Evolutionary conservation across 2,113 vertebrate species (phyloP), one percentile per base, ranked within the genome.

Genomic region (Harpagus bidentatus): DNA sequence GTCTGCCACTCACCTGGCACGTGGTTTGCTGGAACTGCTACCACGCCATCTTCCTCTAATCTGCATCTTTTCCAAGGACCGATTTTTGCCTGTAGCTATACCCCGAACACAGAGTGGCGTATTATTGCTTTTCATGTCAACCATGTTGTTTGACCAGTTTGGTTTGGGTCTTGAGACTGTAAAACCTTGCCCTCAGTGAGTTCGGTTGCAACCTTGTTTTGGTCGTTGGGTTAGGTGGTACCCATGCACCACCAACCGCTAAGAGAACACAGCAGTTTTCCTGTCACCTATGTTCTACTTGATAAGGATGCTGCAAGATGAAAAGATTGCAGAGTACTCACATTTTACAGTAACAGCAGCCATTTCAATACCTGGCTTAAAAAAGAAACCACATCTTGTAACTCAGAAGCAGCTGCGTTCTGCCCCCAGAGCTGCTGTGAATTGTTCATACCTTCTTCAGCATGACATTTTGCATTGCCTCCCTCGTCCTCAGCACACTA

Each of bases 291-390:
- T 38, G 0, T 85, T 87, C 47, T 69, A 65, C 62, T 86, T 36
- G 40, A 65, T 91, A 91, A 93, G 66, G 58, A 93, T 72, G 62
- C 15, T 91, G 50, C 13, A 80, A 85, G 87, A 93, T 87, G 5
- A 91, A 94, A 94, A 95, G 66, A 91, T 76, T 82, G 62, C 56
- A 3, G 12, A 81, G 31, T 86, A 87, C 58, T 93, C 61, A 45
- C 62, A 56, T 82, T 92, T 93, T 96, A 95, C 93, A 87, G 87
- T 69, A 96, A 96, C 21, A 90, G 87, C 82, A 93, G 62, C 78
- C 95, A 94, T 94, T 91, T 95, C 92, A 93, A 82, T 96, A 94
- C 58, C 92, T 93, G 82, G 25, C 87, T 97, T 94, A 94, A 90
- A 93, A 95, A 90, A 94, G 82, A 93, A 95, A 90, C 85, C 82